Evolutionary conservation across 2,113 vertebrate species (phyloP).

Genomic region (Mystacornis crossleyi): DNA sequence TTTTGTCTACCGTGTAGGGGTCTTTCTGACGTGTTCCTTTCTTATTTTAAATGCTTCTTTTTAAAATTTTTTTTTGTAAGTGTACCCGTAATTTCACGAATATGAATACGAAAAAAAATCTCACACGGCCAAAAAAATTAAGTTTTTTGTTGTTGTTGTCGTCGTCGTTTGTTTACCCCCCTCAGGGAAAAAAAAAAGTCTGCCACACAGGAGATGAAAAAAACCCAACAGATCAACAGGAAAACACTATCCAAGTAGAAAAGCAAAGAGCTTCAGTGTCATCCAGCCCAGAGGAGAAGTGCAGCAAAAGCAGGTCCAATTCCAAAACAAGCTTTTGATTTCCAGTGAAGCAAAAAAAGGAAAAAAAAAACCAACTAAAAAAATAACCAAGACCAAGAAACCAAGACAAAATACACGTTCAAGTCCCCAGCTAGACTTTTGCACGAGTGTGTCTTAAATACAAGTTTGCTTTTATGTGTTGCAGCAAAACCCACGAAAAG

Average conservation of each 20-base stretch:
- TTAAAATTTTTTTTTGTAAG: background rate
- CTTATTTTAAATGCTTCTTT: constrained; percentile 37
- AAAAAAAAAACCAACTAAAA: background rate
- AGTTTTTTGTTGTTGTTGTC: background rate
- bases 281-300: constrained; percentile 70
- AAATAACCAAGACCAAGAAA: constrained; percentile 1
- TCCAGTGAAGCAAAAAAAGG: constrained; percentile 38
- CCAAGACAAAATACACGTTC: constrained; percentile 35
- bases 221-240: constrained; percentile 21
- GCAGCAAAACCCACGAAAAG: constrained; percentile 59
- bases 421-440: constrained; percentile 43
- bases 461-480: constrained; percentile 46
- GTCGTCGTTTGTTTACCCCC: background rate
- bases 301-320: constrained; percentile 70
- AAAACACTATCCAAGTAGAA: constrained; percentile 64
- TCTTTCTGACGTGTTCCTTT: constrained; percentile 67
- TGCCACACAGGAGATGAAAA: constrained; percentile 42
- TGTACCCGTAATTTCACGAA: constrained; percentile 84
- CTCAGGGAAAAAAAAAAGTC: constrained; percentile 2
- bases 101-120: constrained; percentile 70
- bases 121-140: constrained; percentile 63
- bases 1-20: constrained; percentile 65
- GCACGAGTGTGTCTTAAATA: constrained; percentile 55
- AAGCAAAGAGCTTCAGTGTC: constrained; percentile 65
- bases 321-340: constrained; percentile 45